Base-by-base conservation (phyloP, 1,140 invertebrate genomes). In the Schmidtea mediterranea region DNA sequence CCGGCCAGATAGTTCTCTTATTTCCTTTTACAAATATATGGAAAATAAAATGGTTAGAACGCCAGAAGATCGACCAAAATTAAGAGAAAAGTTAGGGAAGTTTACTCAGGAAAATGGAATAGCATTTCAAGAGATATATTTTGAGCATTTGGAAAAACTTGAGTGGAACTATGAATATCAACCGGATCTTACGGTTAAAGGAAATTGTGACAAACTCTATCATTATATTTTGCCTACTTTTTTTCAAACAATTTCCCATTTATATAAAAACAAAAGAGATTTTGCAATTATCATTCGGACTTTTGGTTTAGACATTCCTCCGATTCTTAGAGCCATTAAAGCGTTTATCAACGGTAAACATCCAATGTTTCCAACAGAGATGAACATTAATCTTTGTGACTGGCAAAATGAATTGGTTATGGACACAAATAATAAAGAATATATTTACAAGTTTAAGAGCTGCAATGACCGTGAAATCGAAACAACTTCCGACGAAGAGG, bases 141-240 rank as follows among this genome's bases (percentile, higher is more conserved):
- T n/a, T n/a, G n/a, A n/a, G n/a, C n/a, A n/a, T n/a, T n/a, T n/a
- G n/a, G n/a, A n/a, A n/a, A n/a, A n/a, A n/a, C n/a, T n/a, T n/a
- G n/a, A n/a, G n/a, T n/a, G n/a, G n/a, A n/a, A n/a, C n/a, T n/a
- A n/a, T n/a, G n/a, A n/a, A n/a, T n/a, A n/a, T n/a, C n/a, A n/a
- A n/a, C n/a, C 19, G 13, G 32, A 41, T 22, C 40, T 61, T n/a
- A 59, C 59, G 1, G 60, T 62, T 58, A 45, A 37, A 0, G 60
- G 59, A 0, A 46, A 49, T 18, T 55, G 59, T 32, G 57, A 56
- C 6, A 55, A 55, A 23, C 56, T 48, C 8, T 65, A 62, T 50
- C 61, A 63, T 52, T 65, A 65, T 50, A 56, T 65, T 21, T 52
- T 65, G 2, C 60, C 61, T 1, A 56, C 60, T 8, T 54, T 65